A percentile compares a stretch with the other conserved stretches of the same genome.
Evolutionary conservation across 2,888 invertebrate species (phyloP).

Genomic region (Zaprionus bogoriensis): DNA sequence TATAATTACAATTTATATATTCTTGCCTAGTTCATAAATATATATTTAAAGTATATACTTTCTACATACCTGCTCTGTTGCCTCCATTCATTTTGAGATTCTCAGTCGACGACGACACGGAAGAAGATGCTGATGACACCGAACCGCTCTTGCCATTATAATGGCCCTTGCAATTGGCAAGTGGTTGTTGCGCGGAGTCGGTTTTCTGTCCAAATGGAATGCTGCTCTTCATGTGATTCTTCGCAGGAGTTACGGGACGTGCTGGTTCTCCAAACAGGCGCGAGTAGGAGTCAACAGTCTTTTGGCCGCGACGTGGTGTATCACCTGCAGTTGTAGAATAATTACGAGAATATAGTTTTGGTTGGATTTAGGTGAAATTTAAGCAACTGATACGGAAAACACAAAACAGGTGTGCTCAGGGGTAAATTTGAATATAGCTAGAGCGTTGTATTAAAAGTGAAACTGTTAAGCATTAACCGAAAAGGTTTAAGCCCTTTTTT

Average conservation of each 20-base stretch:
- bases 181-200: conserved; percentile 73
- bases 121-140: conserved; percentile 80
- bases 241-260: conserved; percentile 84
- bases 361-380: neutral
- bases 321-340: conserved; percentile 70
- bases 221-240: conserved; percentile 85
- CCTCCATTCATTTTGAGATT: conserved; percentile 80
- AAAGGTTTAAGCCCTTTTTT: too few species aligned
- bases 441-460: neutral
- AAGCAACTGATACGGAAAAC: neutral
- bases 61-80: conserved; percentile 78
- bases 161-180: conserved; percentile 78
- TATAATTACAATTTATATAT: neutral
- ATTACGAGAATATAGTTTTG: neutral
- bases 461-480: too few species aligned
- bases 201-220: conserved; percentile 83
- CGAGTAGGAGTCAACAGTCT: conserved; percentile 84
- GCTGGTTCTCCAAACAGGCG: conserved; percentile 85
- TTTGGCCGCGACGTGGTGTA: conserved; percentile 81
- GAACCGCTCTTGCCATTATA: conserved; percentile 81
- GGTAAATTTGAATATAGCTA: neutral
- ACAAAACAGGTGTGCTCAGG: neutral
- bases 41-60: neutral
- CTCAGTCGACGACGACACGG: conserved; percentile 81
- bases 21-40: neutral